A percentile compares a stretch with the other conserved stretches of the same genome.
Evolutionary conservation across 2,888 invertebrate genomes (phyloP).

Genomic region (Flexamia atlantica): DNA sequence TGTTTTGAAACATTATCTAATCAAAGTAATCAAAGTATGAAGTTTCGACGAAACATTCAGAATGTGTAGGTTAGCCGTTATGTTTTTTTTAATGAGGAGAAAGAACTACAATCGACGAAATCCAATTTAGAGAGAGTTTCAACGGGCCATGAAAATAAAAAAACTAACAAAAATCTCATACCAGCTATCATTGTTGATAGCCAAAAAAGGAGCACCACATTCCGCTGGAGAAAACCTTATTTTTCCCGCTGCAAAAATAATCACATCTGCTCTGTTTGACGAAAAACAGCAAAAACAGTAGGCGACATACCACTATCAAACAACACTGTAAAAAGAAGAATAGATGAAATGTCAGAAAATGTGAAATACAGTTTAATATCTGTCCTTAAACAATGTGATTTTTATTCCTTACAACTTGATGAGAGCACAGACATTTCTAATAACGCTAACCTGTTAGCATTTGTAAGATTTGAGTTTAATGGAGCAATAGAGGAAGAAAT

Average conservation of each 20-base stretch:
- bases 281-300: conserved; percentile 46
- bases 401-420: conserved; percentile 54
- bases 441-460: conserved; percentile 34
- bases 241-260: conserved; percentile 58
- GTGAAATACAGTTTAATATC: conserved; percentile 15
- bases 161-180: conserved; percentile 68
- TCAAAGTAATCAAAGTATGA: conserved; percentile 69
- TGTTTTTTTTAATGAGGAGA: background rate
- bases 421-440: conserved; percentile 60
- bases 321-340: conserved; percentile 54
- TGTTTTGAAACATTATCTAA: conserved; percentile 68
- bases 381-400: conserved; percentile 44
- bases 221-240: conserved; percentile 61
- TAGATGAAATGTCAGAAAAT: conserved; percentile 47
- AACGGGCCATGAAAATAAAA: conserved; percentile 66
- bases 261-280: conserved; percentile 50
- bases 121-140: conserved; percentile 65
- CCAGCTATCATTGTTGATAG: conserved; percentile 66
- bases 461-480: conserved; percentile 41
- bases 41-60: conserved; percentile 67
- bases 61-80: conserved; percentile 52
- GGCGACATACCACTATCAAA: conserved; percentile 24
- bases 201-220: conserved; percentile 65
- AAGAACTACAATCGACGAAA: conserved; percentile 65
- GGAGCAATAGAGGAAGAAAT: conserved; percentile 26